Percentiles rank a stretch among this genome's conserved stretches.
Evolutionary conservation across 1,140 invertebrate species (phyloP).

Genomic region (Leucophenga varia): DNA sequence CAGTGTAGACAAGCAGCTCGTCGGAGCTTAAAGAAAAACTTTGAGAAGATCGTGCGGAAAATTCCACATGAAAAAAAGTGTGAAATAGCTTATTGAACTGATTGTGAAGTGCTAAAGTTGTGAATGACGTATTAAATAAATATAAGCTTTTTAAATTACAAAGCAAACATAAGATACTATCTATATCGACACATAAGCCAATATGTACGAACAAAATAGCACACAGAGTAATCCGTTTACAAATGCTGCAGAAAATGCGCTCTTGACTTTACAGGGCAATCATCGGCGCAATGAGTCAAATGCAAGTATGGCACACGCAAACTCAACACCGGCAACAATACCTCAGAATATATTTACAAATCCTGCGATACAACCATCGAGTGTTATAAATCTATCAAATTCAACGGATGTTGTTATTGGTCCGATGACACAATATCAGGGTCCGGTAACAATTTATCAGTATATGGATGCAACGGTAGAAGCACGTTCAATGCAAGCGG

Average conservation of each 20-base stretch:
- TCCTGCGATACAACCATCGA: conserved; percentile 43
- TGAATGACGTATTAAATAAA: too few relatives aligned
- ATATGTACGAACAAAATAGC: conserved; percentile 19
- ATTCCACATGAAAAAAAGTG: too few relatives aligned
- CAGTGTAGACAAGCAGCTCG: too few relatives aligned
- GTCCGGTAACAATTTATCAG: conserved; percentile 56
- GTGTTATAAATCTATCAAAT: conserved; percentile 48
- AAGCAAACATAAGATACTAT: too few relatives aligned
- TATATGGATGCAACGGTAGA: conserved; percentile 53
- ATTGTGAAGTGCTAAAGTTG: too few relatives aligned
- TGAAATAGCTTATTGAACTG: too few relatives aligned
- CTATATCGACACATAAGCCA: too few relatives aligned
- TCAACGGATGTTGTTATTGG: conserved; percentile 56
- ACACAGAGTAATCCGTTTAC: conserved; percentile 11
- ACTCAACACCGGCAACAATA: conserved; percentile 20
- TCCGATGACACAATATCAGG: conserved; percentile 57
- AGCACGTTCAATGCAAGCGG: conserved; percentile 38
- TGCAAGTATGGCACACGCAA: not conserved
- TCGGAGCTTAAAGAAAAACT: too few relatives aligned
- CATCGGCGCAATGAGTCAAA: conserved; percentile 15
- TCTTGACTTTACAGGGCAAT: conserved; percentile 29
- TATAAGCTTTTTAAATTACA: too few relatives aligned
- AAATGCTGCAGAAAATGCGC: conserved; percentile 18
- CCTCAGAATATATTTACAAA: conserved; percentile 38
- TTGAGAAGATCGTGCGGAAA: too few relatives aligned